These are phyloP conservation scores for Rhinophrynus dorsalis DNA, from an alignment of 2,797 vertebrate species.

Conservation along the genomic window DNA sequence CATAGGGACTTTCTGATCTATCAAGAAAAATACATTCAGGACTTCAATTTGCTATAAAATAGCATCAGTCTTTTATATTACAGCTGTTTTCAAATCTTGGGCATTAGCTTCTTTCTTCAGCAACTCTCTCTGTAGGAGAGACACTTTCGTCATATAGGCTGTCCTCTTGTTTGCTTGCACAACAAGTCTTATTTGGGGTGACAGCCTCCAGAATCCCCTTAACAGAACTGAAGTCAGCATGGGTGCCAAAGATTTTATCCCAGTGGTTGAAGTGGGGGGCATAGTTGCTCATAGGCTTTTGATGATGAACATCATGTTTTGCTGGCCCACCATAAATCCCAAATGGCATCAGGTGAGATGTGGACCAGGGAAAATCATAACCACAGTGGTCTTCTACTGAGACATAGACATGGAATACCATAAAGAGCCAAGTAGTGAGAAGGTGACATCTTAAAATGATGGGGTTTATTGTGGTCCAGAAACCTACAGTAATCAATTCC, in stretches of 20 bases:
- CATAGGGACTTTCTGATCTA: too few species aligned
- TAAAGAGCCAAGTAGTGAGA: conserved; percentile 66
- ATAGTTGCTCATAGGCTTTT: conserved; percentile 69
- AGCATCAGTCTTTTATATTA: too few species aligned
- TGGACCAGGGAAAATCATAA: conserved; percentile 71
- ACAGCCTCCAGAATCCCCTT: conserved; percentile 20
- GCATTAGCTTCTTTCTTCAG: conserved; percentile 28
- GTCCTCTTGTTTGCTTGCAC: conserved; percentile 35
- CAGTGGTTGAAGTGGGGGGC: conserved; percentile 77
- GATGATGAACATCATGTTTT: conserved; percentile 76
- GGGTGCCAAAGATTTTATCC: conserved; percentile 72
- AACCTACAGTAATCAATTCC: conserved; percentile 70
- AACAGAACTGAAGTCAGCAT: conserved; percentile 32
- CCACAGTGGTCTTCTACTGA: conserved; percentile 78
- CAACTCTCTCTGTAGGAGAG: conserved; percentile 32
- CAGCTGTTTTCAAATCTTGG: not conserved
- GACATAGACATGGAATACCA: conserved; percentile 70
- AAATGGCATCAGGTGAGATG: conserved; percentile 67
- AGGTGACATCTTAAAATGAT: conserved; percentile 68
- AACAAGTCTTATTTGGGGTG: conserved; percentile 35
- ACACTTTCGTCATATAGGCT: conserved; percentile 41
- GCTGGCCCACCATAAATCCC: conserved; percentile 70
- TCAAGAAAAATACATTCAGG: too few species aligned
- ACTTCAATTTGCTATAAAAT: not conserved
- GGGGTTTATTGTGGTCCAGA: conserved; percentile 72